Conservation (phyloP, 1,140 invertebrate genomes). For the Heterodera schachtii region DNA sequence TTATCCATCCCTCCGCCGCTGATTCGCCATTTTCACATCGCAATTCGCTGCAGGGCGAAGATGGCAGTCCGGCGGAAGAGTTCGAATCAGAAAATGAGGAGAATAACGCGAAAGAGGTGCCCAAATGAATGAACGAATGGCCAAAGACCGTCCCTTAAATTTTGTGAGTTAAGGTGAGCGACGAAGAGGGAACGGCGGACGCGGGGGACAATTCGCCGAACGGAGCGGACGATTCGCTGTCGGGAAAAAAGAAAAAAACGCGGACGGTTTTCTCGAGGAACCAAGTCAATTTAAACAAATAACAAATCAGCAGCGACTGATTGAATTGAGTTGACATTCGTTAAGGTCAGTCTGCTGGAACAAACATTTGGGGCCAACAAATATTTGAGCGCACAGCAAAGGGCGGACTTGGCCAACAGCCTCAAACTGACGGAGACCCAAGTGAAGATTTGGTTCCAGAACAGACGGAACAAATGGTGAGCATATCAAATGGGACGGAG, state of each 20-base stretch:
- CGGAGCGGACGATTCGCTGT: background rate
- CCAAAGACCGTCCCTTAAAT: background rate
- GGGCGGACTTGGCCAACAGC: background rate
- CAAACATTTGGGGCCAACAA: background rate
- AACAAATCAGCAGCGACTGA: background rate
- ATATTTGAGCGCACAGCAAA: constrained; percentile 23
- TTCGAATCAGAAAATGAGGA: background rate
- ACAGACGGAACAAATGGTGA: constrained; percentile 82
- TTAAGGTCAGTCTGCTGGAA: constrained; percentile 16
- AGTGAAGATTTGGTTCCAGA: constrained; percentile 86
- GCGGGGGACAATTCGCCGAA: background rate
- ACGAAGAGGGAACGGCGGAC: constrained; percentile 13
- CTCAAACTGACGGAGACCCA: constrained; percentile 41
- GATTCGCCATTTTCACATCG: background rate
- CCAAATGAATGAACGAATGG: background rate
- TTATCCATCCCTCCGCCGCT: background rate
- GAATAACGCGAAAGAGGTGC: background rate
- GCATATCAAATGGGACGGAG: constrained; percentile 77
- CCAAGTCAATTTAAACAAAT: background rate
- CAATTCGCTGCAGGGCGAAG: background rate
- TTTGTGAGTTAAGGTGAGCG: constrained; percentile 3
- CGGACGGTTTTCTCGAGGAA: constrained; percentile 24
- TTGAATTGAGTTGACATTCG: background rate
- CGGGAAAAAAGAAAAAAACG: constrained; percentile 23
- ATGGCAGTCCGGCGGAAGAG: background rate